Evolutionary conservation across 2,797 vertebrate species (phyloP), one percentile per base, ranked within the genome.

Genomic region (Sciurus vulgaris): DNA sequence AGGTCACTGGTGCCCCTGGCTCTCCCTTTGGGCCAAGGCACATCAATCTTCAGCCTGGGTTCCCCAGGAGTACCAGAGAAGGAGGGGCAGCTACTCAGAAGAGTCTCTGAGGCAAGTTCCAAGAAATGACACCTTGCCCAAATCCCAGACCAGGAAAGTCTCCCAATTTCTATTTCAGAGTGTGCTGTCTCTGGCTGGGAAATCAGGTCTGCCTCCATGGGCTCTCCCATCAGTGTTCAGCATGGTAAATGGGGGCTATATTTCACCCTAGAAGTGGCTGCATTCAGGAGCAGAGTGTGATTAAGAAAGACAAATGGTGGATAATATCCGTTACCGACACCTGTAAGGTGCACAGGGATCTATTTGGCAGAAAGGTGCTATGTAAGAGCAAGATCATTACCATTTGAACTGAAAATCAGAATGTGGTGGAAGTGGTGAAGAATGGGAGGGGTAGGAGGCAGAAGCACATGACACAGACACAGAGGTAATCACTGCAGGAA

Each of bases 221-320:
- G 63, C 94, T 94, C 70, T 89, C 88, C 49, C 49, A 44, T 10
- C 78, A 88, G 89, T 51, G 38, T 72, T 89, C 91, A 85, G 85
- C 44, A 41, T 44, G 24, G 89, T 96, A 94, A 96, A 93, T 79
- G 54, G 89, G 77, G 56, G 33, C 70, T 44, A 81, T 96, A 92
- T 94, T 96, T 97, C 94, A 97, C 89, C n/a, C 63, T 38, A 41
- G 54, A 95, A 96, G 77, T 59, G 83, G 83, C 69, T 92, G 87
- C 85, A 47, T 96, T 96, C 95, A 92, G 76, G 56, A 91, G 73
- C 63, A 69, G 89, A 56, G 47, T 83, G 96, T 96, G 96, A 95
- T 97, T 96, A 97, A 96, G 91, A 94, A 97, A 97, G 96, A 97
- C 0, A 7, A 86, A 97, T 95, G 93, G 89, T 0, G 0, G 89